These are phyloP conservation scores for Microctonus aethiopoides DNA, from an alignment of 2,888 invertebrate species.

Conservation along the genomic window DNA sequence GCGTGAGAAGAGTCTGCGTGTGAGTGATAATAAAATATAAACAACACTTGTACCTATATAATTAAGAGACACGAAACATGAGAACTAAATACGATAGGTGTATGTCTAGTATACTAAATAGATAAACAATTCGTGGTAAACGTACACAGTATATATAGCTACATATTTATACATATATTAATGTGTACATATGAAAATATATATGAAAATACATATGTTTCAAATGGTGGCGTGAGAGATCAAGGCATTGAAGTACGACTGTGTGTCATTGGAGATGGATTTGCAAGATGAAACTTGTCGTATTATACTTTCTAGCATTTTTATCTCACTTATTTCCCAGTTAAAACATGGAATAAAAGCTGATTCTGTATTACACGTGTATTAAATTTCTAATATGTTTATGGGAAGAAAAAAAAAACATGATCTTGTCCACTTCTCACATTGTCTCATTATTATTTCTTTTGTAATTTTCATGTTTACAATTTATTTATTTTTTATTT, in stretches of 20 bases:
- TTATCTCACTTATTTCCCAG: not conserved
- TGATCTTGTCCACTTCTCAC: not conserved
- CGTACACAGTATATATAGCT: not conserved
- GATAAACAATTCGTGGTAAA: slow-evolving; percentile 14
- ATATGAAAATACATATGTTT: no score
- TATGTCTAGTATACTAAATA: slow-evolving; percentile 8
- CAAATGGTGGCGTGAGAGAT: slow-evolving; percentile 7
- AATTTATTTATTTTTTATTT: not conserved
- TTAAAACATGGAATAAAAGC: not conserved
- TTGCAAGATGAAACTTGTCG: slow-evolving; percentile 5
- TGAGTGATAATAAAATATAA: slow-evolving; percentile 45
- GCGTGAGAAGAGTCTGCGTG: slow-evolving; percentile 13
- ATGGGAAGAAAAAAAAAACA: not conserved
- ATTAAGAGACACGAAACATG: slow-evolving; percentile 27
- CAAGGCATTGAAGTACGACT: not conserved
- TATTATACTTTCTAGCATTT: not conserved
- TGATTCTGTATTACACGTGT: not conserved
- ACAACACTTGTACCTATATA: slow-evolving; percentile 49
- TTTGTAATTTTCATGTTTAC: not conserved
- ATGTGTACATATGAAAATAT: no score
- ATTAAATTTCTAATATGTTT: not conserved
- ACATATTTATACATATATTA: slow-evolving; percentile 2
- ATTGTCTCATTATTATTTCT: not conserved
- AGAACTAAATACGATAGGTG: slow-evolving; percentile 14
- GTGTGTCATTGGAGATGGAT: slow-evolving; percentile 11